A percentile compares a stretch with the other conserved stretches of the same genome.
Evolutionary conservation across 2,888 invertebrate genomes (phyloP).

Genomic region (Trissolcus brochymenae): DNA sequence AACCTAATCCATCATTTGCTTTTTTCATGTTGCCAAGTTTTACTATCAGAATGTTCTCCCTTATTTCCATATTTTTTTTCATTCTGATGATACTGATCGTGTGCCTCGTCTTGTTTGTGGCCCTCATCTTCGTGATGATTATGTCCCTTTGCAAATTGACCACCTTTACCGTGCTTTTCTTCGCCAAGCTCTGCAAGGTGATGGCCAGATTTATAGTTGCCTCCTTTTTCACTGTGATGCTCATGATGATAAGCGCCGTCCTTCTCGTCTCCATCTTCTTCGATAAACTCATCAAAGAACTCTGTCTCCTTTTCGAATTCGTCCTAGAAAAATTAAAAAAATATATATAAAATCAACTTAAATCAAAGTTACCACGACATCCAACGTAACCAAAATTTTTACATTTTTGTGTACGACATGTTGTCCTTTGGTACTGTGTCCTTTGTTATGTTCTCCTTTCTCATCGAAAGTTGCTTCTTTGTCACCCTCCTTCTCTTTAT

Average conservation of each 20-base stretch:
- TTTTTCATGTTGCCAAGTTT: slow-evolving; percentile 80
- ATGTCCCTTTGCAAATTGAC: slow-evolving; percentile 79
- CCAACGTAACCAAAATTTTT: too few relatives aligned
- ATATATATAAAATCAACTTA: neutral
- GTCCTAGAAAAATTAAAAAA: slow-evolving; percentile 75
- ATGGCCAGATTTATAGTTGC: slow-evolving; percentile 79
- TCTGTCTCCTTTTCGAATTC: slow-evolving; percentile 86
- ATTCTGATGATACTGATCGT: slow-evolving; percentile 79
- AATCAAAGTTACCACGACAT: neutral
- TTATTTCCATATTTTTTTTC: slow-evolving; percentile 77
- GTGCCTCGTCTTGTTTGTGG: slow-evolving; percentile 79
- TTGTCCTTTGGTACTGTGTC: slow-evolving; percentile 77
- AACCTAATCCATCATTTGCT: slow-evolving; percentile 62
- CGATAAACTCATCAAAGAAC: slow-evolving; percentile 86
- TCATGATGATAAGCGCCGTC: slow-evolving; percentile 81
- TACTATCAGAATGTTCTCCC: slow-evolving; percentile 77
- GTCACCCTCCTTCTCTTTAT: slow-evolving; percentile 81
- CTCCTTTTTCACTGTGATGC: slow-evolving; percentile 79
- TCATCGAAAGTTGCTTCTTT: slow-evolving; percentile 74
- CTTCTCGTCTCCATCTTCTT: slow-evolving; percentile 82
- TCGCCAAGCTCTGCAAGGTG: slow-evolving; percentile 78
- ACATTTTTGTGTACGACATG: slow-evolving; percentile 77
- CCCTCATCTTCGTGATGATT: slow-evolving; percentile 79
- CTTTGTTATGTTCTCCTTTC: slow-evolving; percentile 75
- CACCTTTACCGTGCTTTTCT: slow-evolving; percentile 79